phyloP scores from a whole-genome alignment of 1,140 invertebrate genomes.

The Formica exsecta region DNA sequence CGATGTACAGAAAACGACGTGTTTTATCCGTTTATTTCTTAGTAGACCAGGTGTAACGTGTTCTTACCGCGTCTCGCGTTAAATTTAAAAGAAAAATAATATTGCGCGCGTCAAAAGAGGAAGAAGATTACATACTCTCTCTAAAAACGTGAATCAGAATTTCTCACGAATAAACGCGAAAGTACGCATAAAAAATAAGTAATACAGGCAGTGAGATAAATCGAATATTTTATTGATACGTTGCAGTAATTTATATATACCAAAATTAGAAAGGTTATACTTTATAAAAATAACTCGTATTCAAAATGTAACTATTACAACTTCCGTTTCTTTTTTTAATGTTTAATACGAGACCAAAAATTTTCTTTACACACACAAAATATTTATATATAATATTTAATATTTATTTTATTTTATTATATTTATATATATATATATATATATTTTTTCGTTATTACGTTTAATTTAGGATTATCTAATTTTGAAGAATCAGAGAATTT shows the following conservation, averaged over 20 bases:
- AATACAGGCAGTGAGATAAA: neutral
- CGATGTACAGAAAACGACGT: neutral
- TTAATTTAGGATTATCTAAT: neutral
- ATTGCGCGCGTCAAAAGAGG: neutral
- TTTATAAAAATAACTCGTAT: too few relatives aligned
- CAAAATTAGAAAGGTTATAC: too few relatives aligned
- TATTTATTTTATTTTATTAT: too few relatives aligned
- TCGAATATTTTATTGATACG: slow-evolving; percentile 16
- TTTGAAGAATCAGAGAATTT: neutral
- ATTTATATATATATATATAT: too few relatives aligned
- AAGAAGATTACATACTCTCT: neutral
- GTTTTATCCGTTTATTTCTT: slow-evolving; percentile 44
- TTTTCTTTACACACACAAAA: too few relatives aligned
- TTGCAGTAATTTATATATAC: neutral
- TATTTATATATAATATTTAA: too few relatives aligned
- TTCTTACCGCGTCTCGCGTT: slow-evolving; percentile 21
- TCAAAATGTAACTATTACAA: too few relatives aligned
- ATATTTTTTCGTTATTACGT: neutral
- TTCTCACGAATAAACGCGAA: neutral
- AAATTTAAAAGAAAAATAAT: slow-evolving; percentile 49
- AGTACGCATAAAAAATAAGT: neutral
- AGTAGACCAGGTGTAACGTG: slow-evolving; percentile 22
- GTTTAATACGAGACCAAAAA: too few relatives aligned
- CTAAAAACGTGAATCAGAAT: neutral
- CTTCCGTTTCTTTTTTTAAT: too few relatives aligned